Conservation (phyloP, 2,113 vertebrate species). For the Albula glossodonta region DNA sequence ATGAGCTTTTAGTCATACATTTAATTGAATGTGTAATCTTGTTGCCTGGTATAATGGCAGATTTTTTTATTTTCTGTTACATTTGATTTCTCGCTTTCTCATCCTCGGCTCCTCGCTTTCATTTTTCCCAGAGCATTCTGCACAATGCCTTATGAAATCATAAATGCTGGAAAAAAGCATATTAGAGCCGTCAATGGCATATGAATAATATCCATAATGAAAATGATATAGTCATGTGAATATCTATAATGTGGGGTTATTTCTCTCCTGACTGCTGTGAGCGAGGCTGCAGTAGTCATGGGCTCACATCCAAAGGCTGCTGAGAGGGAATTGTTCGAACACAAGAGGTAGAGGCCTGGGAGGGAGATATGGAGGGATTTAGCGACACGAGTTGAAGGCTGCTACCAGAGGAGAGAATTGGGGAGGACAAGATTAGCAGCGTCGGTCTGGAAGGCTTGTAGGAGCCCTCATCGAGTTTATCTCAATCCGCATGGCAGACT, state of each 20-base stretch:
- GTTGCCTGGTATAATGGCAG: conserved; percentile 17
- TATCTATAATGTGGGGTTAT: conserved; percentile 18
- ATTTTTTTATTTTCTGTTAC: conserved; percentile 4
- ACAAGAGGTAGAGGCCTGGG: conserved; percentile 53
- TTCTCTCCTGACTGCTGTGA: conserved; percentile 10
- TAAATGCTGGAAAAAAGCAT: conserved; percentile 9
- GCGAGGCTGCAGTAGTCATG: conserved; percentile 26
- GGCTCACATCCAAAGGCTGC: conserved; percentile 49
- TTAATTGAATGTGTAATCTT: conserved; percentile 30
- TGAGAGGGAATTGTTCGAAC: conserved; percentile 57
- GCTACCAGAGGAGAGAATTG: conserved; percentile 50
- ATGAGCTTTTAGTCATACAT: conserved; percentile 36
- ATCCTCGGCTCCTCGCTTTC: conserved; percentile 9
- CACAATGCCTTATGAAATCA: background rate
- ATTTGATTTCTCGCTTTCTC: conserved; percentile 17
- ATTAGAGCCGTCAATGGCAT: conserved; percentile 10
- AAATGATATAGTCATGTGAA: conserved; percentile 6
- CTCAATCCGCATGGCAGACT: conserved; percentile 53
- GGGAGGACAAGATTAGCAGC: conserved; percentile 53
- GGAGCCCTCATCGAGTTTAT: conserved; percentile 52
- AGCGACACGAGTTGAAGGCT: conserved; percentile 50
- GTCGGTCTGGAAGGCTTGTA: conserved; percentile 49
- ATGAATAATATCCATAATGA: conserved; percentile 7
- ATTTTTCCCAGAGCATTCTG: conserved; percentile 19
- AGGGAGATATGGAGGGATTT: conserved; percentile 59